phyloP scores from a whole-genome alignment of 2,797 vertebrate genomes.

The Margarornis squamiger region DNA sequence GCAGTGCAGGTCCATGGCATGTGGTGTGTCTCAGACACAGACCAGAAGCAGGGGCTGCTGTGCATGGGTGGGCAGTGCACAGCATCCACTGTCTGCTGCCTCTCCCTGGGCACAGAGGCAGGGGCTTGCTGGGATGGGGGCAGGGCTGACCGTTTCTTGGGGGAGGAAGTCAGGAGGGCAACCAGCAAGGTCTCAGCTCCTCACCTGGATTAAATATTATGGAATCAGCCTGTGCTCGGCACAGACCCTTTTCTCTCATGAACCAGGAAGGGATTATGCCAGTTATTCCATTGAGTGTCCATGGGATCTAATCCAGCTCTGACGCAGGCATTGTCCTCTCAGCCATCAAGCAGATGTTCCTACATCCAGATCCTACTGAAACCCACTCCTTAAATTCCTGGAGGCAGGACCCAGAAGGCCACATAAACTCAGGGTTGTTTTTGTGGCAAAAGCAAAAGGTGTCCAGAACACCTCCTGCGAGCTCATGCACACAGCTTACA shows the following conservation, averaged over 20 bases:
- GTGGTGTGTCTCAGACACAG: neutral
- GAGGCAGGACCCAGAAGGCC: neutral
- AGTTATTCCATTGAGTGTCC: neutral
- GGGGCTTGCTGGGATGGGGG: neutral
- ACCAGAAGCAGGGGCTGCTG: neutral
- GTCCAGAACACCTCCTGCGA: neutral
- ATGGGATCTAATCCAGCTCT: neutral
- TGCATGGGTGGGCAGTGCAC: fast-evolving
- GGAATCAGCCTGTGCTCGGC: neutral
- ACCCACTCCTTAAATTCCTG: neutral
- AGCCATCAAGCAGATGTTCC: neutral
- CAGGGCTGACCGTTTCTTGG: neutral
- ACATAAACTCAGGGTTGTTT: neutral
- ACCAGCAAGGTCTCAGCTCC: neutral
- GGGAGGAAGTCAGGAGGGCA: neutral
- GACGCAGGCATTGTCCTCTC: neutral
- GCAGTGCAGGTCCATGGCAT: neutral
- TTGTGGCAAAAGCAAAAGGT: neutral
- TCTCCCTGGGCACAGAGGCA: neutral
- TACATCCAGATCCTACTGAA: neutral
- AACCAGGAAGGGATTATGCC: neutral
- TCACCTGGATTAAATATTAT: neutral
- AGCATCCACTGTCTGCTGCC: neutral
- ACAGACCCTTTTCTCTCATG: neutral
- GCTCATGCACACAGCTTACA: constrained; percentile 4